Conservation (phyloP, 1,140 invertebrate species). For the Mactra quadrangularis region DNA sequence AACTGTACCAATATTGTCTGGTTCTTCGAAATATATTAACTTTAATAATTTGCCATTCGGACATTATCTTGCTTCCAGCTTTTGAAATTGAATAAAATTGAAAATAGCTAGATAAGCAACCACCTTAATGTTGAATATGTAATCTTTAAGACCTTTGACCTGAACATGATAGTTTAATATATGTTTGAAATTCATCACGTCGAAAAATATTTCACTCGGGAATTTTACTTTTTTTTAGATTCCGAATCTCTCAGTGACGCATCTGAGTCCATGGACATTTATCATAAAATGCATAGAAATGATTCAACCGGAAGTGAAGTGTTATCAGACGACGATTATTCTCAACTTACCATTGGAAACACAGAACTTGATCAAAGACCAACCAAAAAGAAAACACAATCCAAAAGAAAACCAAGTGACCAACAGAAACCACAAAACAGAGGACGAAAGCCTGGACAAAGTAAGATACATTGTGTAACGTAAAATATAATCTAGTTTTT, state of each 20-base stretch:
- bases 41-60: too few species aligned
- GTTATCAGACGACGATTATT: slow-evolving; percentile 58
- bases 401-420: slow-evolving; percentile 34
- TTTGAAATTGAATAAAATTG: too few species aligned
- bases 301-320: slow-evolving; percentile 41
- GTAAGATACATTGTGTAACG: slow-evolving; percentile 45
- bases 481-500: background rate
- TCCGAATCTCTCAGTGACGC: slow-evolving; percentile 42
- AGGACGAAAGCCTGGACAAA: slow-evolving; percentile 67
- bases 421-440: slow-evolving; percentile 49
- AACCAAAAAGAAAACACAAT: background rate
- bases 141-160: too few species aligned
- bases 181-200: too few species aligned
- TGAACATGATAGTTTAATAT: too few species aligned
- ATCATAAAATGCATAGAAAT: background rate
- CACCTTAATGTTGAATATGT: too few species aligned
- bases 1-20: too few species aligned
- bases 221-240: slow-evolving; percentile 48
- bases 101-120: too few species aligned
- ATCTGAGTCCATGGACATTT: slow-evolving; percentile 5
- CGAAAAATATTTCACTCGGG: too few species aligned
- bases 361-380: slow-evolving; percentile 23
- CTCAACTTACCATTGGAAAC: background rate
- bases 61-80: too few species aligned
- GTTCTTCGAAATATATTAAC: too few species aligned